Conservation (phyloP, 1,140 invertebrate genomes). For the Caerostris darwini region DNA sequence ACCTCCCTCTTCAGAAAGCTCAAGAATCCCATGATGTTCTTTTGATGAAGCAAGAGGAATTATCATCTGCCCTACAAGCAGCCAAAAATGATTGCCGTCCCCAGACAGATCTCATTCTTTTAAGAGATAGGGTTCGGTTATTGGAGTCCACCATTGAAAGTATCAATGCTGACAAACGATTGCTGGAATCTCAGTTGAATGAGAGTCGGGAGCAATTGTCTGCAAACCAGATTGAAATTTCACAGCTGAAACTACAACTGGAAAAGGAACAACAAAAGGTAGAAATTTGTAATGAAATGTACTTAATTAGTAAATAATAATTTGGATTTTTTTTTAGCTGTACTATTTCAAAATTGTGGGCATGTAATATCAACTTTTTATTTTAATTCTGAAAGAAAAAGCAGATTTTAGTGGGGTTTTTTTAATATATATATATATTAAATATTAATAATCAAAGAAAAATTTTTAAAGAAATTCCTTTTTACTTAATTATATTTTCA, state of each 20-base stretch:
- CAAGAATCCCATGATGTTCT: constrained; percentile 90
- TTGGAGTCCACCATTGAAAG: constrained; percentile 88
- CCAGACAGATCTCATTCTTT: constrained; percentile 84
- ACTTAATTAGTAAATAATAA: too few species aligned
- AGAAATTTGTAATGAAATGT: too few species aligned
- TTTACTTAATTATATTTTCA: too few species aligned
- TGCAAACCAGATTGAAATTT: constrained; percentile 88
- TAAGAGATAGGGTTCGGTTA: constrained; percentile 82
- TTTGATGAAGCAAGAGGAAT: constrained; percentile 90
- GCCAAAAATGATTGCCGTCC: constrained; percentile 81
- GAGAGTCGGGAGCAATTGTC: constrained; percentile 87
- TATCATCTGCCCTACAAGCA: constrained; percentile 86
- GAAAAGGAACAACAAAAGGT: constrained; percentile 89
- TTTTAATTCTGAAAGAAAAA: too few species aligned
- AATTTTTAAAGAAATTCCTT: too few species aligned
- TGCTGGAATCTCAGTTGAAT: constrained; percentile 87
- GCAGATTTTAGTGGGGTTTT: too few species aligned
- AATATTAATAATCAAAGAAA: too few species aligned
- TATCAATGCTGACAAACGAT: constrained; percentile 87
- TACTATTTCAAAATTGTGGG: too few species aligned
- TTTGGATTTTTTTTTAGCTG: too few species aligned
- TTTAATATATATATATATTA: too few species aligned
- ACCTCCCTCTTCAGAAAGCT: constrained; percentile 84
- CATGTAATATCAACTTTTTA: too few species aligned
- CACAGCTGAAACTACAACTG: constrained; percentile 88